Base-by-base conservation (phyloP, 1,140 invertebrate genomes). In the Condylostylus longicornis region DNA sequence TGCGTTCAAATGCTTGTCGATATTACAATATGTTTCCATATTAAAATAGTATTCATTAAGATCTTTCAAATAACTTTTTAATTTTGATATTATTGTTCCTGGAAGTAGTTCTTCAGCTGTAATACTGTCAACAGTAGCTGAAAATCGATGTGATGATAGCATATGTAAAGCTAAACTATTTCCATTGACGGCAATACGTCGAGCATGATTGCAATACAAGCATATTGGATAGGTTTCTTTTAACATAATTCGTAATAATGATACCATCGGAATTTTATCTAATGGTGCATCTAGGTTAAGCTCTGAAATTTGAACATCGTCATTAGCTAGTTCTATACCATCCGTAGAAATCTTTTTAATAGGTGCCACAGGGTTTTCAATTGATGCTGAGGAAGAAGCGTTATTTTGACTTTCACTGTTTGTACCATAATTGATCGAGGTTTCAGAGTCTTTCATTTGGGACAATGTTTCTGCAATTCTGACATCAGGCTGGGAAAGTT, bases 131-230 rank as follows among this genome's bases (percentile, higher is more conserved):
- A 78, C 76, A 2, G 73, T 71, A 2, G 76, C 75, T 5, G 68
- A 67, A 53, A 82, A 85, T 5, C 77, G 64, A 59, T 87, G 83
- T 49, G 82, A 70, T 4, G 72, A 66, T 3, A 86, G 70, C 50
- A 85, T 70, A 52, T 88, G 83, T 10, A 84, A 53, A 2, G 74
- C 74, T 25, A 88, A 52, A 47, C 84, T 79, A 53, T 77, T 75
- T 29, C 75, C 82, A 57, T 86, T 82, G 0, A 86, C 80, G 2
- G 81, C 77, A 44, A 87, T 82, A 41, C 77, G 74, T 15, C 78
- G 66, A 0, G 79, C 81, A 63, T 86, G 81, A 53, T 83, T 82
- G 49, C 83, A 88, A 51, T 83, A 87, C 20, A 83, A 68, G 55
- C 84, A 88, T 19, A 64, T 66, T 4, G 68, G 62, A 48, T 73